Evolutionary conservation across 2,888 invertebrate genomes (phyloP), one percentile per base, ranked within the genome.

Genomic region (Drosophila barbarae): DNA sequence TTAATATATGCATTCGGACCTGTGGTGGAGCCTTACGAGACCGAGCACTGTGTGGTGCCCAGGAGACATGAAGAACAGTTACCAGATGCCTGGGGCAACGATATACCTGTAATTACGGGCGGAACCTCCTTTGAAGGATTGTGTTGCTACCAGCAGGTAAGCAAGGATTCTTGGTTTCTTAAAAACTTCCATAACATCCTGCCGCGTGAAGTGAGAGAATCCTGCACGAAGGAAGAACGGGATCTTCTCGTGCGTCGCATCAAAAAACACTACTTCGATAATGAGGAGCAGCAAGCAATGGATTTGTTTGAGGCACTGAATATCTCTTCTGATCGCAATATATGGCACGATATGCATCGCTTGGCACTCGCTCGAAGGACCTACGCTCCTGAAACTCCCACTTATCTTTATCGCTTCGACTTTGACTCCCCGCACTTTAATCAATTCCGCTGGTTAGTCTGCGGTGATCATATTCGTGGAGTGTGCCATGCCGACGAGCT

Each of bases 21-120:
- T n/a, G n/a, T n/a, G n/a, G n/a, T n/a, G n/a, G n/a, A n/a, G n/a
- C n/a, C n/a, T n/a, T n/a, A n/a, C n/a, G n/a, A n/a, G n/a, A n/a
- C n/a, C n/a, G n/a, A n/a, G n/a, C n/a, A 18, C 18, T 18, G 18
- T 18, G 18, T 18, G 18, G 18, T 87, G 26, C 73, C 79, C 2
- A 82, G 72, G 53, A 76, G 82, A 3, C 86, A 86, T 26, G 76
- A 72, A 8, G 75, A 86, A 5, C 74, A 87, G 77, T 68, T 87
- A 60, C 32, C 76, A 8, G 77, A 61, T 5, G 75, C 86, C 1
- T 89, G 89, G 89, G 77, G 89, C 38, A 87, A 89, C 47, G 59
- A 73, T 2, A 84, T 89, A 46, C 89, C 89, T 0, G 15, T 90
- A 9, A 81, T 89, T 7, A 64, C 89, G 23, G 89, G 89, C 6